Conservation (phyloP, 2,113 vertebrate species). For the Notiomystis cincta region DNA sequence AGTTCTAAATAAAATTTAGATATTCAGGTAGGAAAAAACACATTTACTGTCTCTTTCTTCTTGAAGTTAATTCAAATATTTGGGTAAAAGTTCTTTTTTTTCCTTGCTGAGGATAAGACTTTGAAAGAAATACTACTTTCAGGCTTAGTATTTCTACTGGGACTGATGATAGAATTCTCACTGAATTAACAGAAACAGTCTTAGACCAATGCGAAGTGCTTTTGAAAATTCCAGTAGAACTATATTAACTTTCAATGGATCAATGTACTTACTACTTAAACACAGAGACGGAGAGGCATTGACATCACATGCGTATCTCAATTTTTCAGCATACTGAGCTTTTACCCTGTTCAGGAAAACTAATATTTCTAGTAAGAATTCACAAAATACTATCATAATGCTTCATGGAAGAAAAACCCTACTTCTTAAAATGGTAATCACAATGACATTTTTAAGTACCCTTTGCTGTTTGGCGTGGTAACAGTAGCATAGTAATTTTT, state of each 20-base stretch:
- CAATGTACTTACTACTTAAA: neutral
- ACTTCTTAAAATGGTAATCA: neutral
- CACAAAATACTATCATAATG: neutral
- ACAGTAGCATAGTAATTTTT: neutral
- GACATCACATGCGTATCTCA: neutral
- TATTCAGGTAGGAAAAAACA: neutral
- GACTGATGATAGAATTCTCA: neutral
- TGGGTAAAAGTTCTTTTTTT: neutral
- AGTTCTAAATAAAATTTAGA: neutral
- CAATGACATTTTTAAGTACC: neutral
- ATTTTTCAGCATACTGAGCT: neutral
- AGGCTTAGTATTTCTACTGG: neutral
- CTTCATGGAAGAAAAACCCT: neutral
- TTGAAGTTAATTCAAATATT: neutral
- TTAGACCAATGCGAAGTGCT: neutral
- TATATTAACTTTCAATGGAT: neutral
- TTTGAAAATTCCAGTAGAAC: neutral
- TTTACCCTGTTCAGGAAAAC: neutral
- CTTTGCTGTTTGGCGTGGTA: neutral
- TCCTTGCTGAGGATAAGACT: neutral
- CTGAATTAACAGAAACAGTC: neutral
- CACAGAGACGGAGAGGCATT: neutral
- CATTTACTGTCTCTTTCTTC: neutral
- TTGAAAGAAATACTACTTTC: neutral
- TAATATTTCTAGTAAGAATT: neutral